Evolutionary conservation across 2,888 invertebrate genomes (phyloP), one percentile per base, ranked within the genome.

Genomic region (Tenthredo mesomela): DNA sequence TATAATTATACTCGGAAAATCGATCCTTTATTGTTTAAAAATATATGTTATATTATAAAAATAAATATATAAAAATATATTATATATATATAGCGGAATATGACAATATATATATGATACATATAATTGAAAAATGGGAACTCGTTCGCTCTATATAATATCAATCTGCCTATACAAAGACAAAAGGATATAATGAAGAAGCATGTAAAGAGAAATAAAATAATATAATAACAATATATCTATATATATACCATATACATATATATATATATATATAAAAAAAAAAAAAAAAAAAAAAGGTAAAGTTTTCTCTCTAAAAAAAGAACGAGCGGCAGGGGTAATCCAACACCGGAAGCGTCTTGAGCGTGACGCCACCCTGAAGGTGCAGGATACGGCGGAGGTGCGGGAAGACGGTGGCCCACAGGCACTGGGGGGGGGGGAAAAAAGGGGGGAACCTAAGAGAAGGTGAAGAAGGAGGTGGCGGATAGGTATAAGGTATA

Each of bases 341-440:
- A 93, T 92, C 91, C 89, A 92, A 93, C 92, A 93, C 93, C 93
- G 93, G 93, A 93, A 93, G 93, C 92, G 92, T 92, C 93, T 93
- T 92, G 93, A 93, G 91, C 92, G 92, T 92, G 92, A 93, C 93
- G 93, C 93, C 93, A 93, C 93, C 93, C 93, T 92, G 93, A 93
- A 93, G 93, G 92, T 92, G 92, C 92, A 92, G 92, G 91, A 92
- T 91, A 92, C 91, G 91, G 86, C 88, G 88, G 89, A 88, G 89
- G 90, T 90, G 88, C 89, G 89, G 88, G 85, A 86, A 86, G 87
- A 85, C 71, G 71, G 84, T 37, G 82, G 58, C 58, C 73, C 15
- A 47, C 85, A 12, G n/a, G 25, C 88, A 88, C 89, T 89, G 89
- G 87, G 85, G 85, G 29, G 85, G 29, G 85, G 86, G 85, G 75